These are phyloP conservation scores for Apodemus speciosus DNA, from an alignment of 2,113 vertebrate genomes.

Conservation along the genomic window DNA sequence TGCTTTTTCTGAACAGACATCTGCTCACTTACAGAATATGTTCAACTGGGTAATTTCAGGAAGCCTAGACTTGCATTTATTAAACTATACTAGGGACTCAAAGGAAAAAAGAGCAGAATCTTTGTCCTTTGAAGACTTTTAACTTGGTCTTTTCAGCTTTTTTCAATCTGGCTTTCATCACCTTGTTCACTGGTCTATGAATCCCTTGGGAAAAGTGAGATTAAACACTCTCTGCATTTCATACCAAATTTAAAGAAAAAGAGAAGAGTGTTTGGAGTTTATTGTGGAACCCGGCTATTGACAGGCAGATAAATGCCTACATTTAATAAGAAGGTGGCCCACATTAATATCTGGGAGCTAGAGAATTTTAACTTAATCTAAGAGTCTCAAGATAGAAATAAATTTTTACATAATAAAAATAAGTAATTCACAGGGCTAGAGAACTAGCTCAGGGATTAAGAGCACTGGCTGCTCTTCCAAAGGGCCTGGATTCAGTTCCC, in stretches of 20 bases:
- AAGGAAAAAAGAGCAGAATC: constrained; percentile 28
- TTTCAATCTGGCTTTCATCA: constrained; percentile 17
- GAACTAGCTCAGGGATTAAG: too few relatives aligned
- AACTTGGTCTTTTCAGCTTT: constrained; percentile 44
- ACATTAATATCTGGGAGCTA: constrained; percentile 37
- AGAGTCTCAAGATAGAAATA: constrained; percentile 55
- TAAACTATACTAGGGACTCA: constrained; percentile 31
- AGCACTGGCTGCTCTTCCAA: too few relatives aligned
- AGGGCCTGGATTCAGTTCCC: too few relatives aligned
- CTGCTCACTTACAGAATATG: constrained; percentile 8
- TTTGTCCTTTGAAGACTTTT: constrained; percentile 47
- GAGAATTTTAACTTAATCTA: constrained; percentile 35
- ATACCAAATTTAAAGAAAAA: constrained; percentile 7
- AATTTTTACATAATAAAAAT: constrained; percentile 56
- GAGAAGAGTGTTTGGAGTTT: background rate
- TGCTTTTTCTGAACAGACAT: constrained; percentile 37
- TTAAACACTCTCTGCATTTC: constrained; percentile 52
- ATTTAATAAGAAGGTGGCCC: constrained; percentile 47
- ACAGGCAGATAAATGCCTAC: constrained; percentile 22
- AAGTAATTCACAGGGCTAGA: background rate
- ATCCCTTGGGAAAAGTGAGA: constrained; percentile 9
- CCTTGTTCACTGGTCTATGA: constrained; percentile 33
- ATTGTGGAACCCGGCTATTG: constrained; percentile 19
- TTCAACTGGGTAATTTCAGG: constrained; percentile 37
- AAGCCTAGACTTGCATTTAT: constrained; percentile 50